phyloP scores from a whole-genome alignment of 2,113 vertebrate species.

The Cyanistes caeruleus region DNA sequence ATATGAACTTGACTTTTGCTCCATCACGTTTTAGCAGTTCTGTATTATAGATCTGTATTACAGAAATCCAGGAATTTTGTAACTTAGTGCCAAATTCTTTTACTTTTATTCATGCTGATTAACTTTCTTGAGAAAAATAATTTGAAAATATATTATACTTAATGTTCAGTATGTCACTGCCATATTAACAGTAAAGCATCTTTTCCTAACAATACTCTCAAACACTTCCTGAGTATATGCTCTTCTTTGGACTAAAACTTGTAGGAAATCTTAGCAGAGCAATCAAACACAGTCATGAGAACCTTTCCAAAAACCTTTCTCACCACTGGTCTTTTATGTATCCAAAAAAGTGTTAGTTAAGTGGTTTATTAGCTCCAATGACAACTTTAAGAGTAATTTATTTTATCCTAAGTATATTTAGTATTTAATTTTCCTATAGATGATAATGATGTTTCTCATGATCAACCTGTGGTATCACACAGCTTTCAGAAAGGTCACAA shows the following conservation, averaged over 20 bases:
- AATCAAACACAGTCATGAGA: not conserved
- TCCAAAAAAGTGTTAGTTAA: not conserved
- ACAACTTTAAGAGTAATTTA: not conserved
- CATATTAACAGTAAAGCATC: not conserved
- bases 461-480: not conserved
- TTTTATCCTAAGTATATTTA: not conserved
- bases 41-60: not conserved
- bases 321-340: not conserved
- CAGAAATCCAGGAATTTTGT: not conserved
- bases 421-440: not conserved
- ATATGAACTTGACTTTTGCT: not conserved
- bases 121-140: not conserved
- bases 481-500: not conserved
- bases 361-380: not conserved
- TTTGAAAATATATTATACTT: not conserved
- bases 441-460: not conserved
- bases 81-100: not conserved
- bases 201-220: not conserved
- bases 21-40: not conserved
- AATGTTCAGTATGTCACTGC: not conserved
- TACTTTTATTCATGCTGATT: not conserved
- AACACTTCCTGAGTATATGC: not conserved
- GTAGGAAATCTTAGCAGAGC: not conserved
- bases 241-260: not conserved
- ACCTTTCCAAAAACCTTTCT: not conserved